phyloP scores from a whole-genome alignment of 2,113 vertebrate genomes.

The Cottus gobio region DNA sequence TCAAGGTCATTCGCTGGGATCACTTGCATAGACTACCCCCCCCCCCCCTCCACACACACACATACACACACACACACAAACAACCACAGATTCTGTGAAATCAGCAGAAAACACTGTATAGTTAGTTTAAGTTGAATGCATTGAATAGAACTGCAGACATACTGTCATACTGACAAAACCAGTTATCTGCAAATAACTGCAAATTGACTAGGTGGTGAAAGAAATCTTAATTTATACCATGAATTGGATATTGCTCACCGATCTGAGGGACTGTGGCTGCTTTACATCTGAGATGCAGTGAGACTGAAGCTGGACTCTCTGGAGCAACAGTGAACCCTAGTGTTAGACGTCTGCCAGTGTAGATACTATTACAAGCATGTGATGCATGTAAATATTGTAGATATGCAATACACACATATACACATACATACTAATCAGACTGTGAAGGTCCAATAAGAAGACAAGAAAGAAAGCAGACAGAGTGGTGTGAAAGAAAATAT shows the following conservation, averaged over 20 bases:
- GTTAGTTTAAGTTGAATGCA: neutral
- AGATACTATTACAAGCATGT: neutral
- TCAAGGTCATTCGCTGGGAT: constrained; percentile 69
- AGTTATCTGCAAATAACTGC: neutral
- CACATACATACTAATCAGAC: neutral
- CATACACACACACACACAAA: too few relatives aligned
- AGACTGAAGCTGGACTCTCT: constrained; percentile 10
- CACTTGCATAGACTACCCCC: constrained; percentile 29
- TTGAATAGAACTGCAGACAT: neutral
- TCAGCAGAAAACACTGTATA: neutral
- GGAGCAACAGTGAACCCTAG: constrained; percentile 74
- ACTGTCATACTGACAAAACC: neutral
- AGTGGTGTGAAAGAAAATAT: neutral
- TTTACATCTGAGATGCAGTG: constrained; percentile 21
- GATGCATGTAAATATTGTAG: neutral
- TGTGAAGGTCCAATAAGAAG: neutral
- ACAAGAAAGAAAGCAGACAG: neutral
- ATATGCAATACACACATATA: neutral
- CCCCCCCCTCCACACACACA: too few relatives aligned
- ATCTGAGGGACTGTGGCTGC: neutral
- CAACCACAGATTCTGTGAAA: neutral
- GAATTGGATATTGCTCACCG: neutral
- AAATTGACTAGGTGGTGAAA: neutral
- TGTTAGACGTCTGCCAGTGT: constrained; percentile 15
- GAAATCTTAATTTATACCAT: neutral